These are phyloP conservation scores for Bryconaethiops microstoma DNA, from an alignment of 2,797 vertebrate genomes.

Conservation along the genomic window DNA sequence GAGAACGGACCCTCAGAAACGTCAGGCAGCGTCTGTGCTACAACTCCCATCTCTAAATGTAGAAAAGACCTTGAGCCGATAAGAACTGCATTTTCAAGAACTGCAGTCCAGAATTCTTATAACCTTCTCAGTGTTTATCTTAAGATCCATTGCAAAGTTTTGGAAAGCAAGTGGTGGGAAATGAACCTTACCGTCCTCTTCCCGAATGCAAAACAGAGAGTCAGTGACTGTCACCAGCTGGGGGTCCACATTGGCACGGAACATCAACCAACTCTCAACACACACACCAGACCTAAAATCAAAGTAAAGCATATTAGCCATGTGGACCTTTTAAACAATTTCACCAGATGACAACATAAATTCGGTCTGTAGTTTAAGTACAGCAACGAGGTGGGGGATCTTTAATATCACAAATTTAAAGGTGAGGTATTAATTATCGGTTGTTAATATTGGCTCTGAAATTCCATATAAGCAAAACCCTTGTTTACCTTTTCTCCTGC, in stretches of 20 bases:
- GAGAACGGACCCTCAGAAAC: conserved; percentile 45
- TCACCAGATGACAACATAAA: too few relatives aligned
- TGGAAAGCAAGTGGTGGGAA: neutral
- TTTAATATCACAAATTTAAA: too few relatives aligned
- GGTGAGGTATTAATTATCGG: too few relatives aligned
- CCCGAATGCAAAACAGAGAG: conserved; percentile 72
- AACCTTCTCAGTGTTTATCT: too few relatives aligned
- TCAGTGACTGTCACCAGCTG: conserved; percentile 71
- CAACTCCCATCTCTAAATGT: conserved; percentile 48
- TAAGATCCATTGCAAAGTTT: too few relatives aligned
- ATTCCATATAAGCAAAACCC: neutral
- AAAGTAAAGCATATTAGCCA: neutral
- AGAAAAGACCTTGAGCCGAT: neutral
- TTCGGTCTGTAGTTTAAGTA: too few relatives aligned
- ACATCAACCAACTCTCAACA: conserved; percentile 79
- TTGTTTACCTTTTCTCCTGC: conserved; percentile 60
- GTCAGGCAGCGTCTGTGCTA: conserved; percentile 43
- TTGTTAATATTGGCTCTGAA: neutral
- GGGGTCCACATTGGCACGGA: conserved; percentile 74
- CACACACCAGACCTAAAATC: conserved; percentile 70
- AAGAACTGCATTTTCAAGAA: neutral
- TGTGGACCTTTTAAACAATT: too few relatives aligned
- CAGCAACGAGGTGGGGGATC: too few relatives aligned
- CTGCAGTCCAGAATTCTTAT: too few relatives aligned
- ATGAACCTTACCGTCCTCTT: conserved; percentile 61